Evolutionary conservation across 2,113 vertebrate genomes (phyloP).

Genomic region (Notarius quadriscutis): DNA sequence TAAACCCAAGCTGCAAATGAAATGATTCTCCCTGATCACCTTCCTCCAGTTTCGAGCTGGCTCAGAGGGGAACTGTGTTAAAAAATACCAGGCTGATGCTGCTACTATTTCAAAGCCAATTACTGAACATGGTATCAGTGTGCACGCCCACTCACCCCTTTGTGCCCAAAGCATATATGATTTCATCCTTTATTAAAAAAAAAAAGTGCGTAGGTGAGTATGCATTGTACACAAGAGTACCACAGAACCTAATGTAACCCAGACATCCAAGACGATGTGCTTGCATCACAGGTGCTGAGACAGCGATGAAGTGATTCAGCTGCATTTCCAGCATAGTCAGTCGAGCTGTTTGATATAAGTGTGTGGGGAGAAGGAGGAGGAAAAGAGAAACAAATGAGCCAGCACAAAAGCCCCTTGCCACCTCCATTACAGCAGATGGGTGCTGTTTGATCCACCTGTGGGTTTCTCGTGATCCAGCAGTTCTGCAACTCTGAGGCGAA

Average conservation of each 20-base stretch:
- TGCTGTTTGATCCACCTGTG: constrained; percentile 56
- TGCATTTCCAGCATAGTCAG: constrained; percentile 25
- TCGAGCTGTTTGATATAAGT: constrained; percentile 25
- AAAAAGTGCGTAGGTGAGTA: constrained; percentile 39
- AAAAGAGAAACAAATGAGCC: constrained; percentile 41
- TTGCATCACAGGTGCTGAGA: constrained; percentile 62
- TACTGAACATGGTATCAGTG: constrained; percentile 30
- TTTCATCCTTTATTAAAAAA: constrained; percentile 47
- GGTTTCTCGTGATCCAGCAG: constrained; percentile 52
- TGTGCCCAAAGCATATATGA: constrained; percentile 47
- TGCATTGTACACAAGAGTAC: constrained; percentile 39
- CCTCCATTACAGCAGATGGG: constrained; percentile 70
- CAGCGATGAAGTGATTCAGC: constrained; percentile 33
- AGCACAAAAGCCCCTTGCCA: constrained; percentile 57
- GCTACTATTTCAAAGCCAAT: constrained; percentile 54
- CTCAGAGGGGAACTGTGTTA: constrained; percentile 11
- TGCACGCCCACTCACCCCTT: constrained; percentile 32
- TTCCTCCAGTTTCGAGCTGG: constrained; percentile 19
- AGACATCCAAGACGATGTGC: neutral
- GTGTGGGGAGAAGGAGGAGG: constrained; percentile 39
- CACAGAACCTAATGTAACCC: constrained; percentile 36
- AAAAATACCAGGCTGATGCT: constrained; percentile 27
- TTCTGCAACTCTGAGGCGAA: constrained; percentile 46
- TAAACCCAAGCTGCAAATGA: constrained; percentile 38
- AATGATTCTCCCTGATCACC: constrained; percentile 12